Conservation (phyloP, 2,797 vertebrate genomes). For the Tokudaia muenninki region DNA sequence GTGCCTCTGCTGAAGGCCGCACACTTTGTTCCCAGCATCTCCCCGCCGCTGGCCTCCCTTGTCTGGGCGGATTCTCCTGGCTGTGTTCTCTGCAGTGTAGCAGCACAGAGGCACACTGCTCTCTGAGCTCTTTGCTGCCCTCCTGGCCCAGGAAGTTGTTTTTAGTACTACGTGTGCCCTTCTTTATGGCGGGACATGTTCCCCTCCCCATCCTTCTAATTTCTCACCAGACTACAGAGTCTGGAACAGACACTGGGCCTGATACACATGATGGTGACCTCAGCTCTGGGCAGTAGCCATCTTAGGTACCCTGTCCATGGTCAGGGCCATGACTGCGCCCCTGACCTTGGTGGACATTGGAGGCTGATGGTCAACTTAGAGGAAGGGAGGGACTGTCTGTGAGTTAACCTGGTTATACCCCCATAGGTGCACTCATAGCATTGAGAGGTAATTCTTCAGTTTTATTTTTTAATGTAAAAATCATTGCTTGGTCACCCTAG, state of each 20-base stretch:
- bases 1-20: too few relatives aligned
- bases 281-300: rapidly evolving
- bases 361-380: not conserved
- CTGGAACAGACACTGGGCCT: not conserved
- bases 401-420: not conserved
- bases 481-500: not conserved
- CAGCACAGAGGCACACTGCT: not conserved
- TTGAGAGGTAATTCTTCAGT: too few relatives aligned
- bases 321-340: not conserved
- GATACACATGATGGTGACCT: rapidly evolving
- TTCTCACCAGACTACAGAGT: not conserved
- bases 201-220: not conserved
- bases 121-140: not conserved
- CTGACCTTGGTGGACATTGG: rapidly evolving
- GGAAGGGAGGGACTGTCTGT: not conserved
- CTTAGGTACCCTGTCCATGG: rapidly evolving
- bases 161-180: not conserved
- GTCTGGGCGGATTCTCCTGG: rapidly evolving
- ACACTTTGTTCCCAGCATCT: not conserved
- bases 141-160: not conserved
- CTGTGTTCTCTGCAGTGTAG: not conserved
- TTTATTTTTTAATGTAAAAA: not conserved
- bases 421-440: not conserved
- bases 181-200: not conserved
- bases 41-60: rapidly evolving